Base-by-base conservation (phyloP, 2,888 invertebrate species). In the Ecliptopera silaceata region DNA sequence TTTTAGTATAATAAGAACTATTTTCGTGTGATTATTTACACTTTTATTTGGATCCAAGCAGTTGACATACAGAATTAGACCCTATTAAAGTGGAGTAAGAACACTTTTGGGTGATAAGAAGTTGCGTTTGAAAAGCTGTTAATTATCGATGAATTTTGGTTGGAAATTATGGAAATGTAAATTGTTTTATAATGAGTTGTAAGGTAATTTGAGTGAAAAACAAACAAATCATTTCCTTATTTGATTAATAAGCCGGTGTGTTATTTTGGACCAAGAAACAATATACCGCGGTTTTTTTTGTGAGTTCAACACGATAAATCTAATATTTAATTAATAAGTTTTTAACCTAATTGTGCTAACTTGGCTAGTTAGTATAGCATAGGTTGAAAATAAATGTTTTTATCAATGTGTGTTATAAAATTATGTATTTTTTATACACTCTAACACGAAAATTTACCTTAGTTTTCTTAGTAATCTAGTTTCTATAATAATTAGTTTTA, bases 11-110 rank as follows among this genome's bases (percentile, higher is more conserved):
- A 26, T 6, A 8, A 4, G 26, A 4, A 26, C 59, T 54, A 57
- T 54, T 63, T 61, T 63, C 63, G 11, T 50, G 46, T 65, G 61
- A 63, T 63, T 65, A 65, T 52, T 18, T 13, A 17, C 6, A 6
- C 18, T 11, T 17, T 20, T 46, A 12, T 29, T 42, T 22, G 38
- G 45, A 51, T 46, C 15, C 12, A 15, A 22, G n/a, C 13, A 2
- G 20, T 20, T 17, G 10, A 39, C n/a, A 2, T n/a, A 22, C 15
- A 5, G 32, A 52, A 57, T 4, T 57, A 15, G 18, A 52, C 48
- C 48, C 18, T 57, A 48, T 44, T 34, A 8, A 3, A n/a, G n/a
- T 13, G 3, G 0, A 1, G 5, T 13, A 48, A 43, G 39, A 17
- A 13, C 22, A 0, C 10, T 39, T 52, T 52, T 52, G 31, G 38